These are phyloP conservation scores for Phylloscopus collybita DNA, from an alignment of 2,797 vertebrate species.

Conservation along the genomic window DNA sequence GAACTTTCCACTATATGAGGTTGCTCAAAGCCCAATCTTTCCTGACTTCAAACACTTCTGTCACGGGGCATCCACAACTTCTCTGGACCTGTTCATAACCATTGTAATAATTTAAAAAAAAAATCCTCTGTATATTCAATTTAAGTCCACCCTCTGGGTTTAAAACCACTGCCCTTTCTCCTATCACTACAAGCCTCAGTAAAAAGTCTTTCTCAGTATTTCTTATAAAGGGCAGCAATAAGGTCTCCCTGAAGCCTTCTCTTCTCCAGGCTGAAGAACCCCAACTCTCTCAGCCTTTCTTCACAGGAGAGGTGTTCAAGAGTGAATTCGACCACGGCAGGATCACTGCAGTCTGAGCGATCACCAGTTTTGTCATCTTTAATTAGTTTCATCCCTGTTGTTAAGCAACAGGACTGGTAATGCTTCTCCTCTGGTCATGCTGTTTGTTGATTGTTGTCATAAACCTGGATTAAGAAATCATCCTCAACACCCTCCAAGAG, in stretches of 20 bases:
- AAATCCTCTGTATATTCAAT: background rate
- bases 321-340: background rate
- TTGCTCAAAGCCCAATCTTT: background rate
- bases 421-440: background rate
- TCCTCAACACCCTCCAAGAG: background rate
- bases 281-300: background rate
- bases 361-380: background rate
- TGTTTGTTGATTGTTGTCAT: background rate
- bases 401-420: background rate
- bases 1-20: background rate
- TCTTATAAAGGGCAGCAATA: background rate
- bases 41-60: background rate
- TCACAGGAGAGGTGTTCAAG: background rate
- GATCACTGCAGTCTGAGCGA: background rate
- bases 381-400: background rate
- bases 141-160: background rate
- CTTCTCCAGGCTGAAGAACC: background rate
- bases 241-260: background rate
- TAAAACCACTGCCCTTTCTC: background rate
- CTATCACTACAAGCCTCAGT: background rate
- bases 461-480: background rate
- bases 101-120: background rate
- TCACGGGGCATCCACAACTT: background rate
- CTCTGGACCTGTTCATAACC: background rate
- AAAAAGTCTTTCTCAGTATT: background rate